These are phyloP conservation scores for Pterocles burchelli DNA, from an alignment of 2,113 vertebrate genomes.

Conservation along the genomic window DNA sequence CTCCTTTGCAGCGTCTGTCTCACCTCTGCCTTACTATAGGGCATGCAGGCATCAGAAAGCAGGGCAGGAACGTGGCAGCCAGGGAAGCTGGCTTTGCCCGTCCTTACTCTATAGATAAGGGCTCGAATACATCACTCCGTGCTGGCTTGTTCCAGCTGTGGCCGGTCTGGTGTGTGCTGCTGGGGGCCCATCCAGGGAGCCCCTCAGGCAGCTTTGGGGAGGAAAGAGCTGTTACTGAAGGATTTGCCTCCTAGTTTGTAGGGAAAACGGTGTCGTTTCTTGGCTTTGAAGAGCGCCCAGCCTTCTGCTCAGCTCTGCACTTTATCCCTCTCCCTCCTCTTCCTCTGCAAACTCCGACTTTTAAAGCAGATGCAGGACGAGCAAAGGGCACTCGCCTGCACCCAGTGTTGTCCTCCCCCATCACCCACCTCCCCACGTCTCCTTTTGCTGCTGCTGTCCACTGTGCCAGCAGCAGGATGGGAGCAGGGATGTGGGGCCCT, in stretches of 20 bases:
- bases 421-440: background rate
- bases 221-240: background rate
- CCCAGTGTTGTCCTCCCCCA: background rate
- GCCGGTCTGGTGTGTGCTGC: background rate
- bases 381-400: background rate
- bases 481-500: background rate
- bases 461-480: fast-evolving
- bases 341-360: background rate
- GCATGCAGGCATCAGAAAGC: background rate
- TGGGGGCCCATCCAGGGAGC: background rate
- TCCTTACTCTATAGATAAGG: background rate
- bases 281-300: background rate
- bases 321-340: conserved; percentile 2
- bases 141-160: background rate
- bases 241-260: background rate
- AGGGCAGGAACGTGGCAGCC: background rate
- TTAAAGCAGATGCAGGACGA: background rate
- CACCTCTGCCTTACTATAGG: background rate
- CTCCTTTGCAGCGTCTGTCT: background rate
- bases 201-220: background rate
- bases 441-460: background rate
- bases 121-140: background rate
- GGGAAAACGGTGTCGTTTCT: background rate
- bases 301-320: conserved; percentile 27
- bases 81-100: background rate